Base-by-base conservation (phyloP, 1,140 invertebrate species). In the Galleria mellonella region DNA sequence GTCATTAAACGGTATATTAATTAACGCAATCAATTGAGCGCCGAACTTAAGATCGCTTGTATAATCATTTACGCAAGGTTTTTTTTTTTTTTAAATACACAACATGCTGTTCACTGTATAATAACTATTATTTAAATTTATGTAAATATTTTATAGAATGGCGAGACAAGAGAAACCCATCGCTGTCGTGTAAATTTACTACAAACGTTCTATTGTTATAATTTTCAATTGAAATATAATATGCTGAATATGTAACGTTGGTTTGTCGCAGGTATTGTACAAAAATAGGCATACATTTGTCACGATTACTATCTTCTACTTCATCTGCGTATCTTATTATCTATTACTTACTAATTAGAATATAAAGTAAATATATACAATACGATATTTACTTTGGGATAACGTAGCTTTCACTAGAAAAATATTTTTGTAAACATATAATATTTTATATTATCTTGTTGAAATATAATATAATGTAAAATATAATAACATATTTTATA, bases 51-150 rank as follows among this genome's bases (percentile, higher is more conserved):
- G 30, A 27, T 45, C 30, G 11, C 29, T 47, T 47, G 44, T 47
- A 47, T 47, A 47, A 47, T 15, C 9, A 32, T 47, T 47, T 47
- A 39, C 37, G 37, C 37, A 47, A 47, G 36, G n/a, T 27, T 39
- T 47, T 39, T 39, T n/a, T n/a, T n/a, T n/a, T n/a, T 30, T 35
- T 38, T 38, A 46, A 39, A 10, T 14, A 14, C 43, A 29, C 15
- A 39, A 11, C 33, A 23, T 32, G 28, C 39, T 30, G 36, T 33
- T 41, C 46, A 43, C 41, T n/a, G n/a, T n/a, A n/a, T n/a, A n/a
- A n/a, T n/a, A 44, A 48, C 50, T 43, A 50, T 50, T 45, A 51
- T 41, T 47, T 39, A 40, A 40, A 51, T 40, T 50, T 51, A 51
- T 47, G 47, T 39, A 51, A 55, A 50, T 50, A 47, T 17, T 48